A percentile compares a stretch with the other conserved stretches of the same genome.
These are phyloP conservation scores for Amphiprion clarkii DNA, from an alignment of 2,797 vertebrate species.

Conservation along the genomic window DNA sequence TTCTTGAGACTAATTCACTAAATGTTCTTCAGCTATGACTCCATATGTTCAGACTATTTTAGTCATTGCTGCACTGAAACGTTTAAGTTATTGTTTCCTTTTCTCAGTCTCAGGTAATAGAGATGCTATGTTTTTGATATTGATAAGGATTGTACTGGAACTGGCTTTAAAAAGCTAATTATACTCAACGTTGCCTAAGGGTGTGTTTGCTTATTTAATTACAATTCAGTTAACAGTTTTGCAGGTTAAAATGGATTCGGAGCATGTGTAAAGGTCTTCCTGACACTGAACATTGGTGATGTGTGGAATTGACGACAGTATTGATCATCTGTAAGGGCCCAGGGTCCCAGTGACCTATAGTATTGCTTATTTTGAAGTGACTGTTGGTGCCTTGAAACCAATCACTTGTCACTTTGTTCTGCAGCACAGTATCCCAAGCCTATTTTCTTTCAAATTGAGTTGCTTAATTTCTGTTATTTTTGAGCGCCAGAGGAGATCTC, in stretches of 20 bases:
- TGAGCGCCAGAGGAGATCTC: background rate
- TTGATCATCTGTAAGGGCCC: conserved; percentile 24
- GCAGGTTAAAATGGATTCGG: conserved; percentile 11
- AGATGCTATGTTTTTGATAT: background rate
- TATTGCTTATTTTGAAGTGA: conserved; percentile 32
- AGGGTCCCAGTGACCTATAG: conserved; percentile 18
- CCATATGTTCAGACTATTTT: background rate
- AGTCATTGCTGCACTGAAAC: background rate
- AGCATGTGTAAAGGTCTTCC: conserved; percentile 10
- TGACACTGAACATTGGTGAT: conserved; percentile 15
- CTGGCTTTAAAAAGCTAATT: background rate
- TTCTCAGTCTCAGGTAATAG: background rate
- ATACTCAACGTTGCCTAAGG: background rate
- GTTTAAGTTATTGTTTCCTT: no score
- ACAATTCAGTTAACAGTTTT: conserved; percentile 1
- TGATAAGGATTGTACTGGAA: background rate
- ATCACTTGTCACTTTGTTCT: conserved; percentile 34
- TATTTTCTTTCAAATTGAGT: conserved; percentile 24
- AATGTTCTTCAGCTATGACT: background rate
- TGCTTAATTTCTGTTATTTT: conserved; percentile 19
- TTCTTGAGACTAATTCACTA: background rate
- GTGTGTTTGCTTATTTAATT: conserved; percentile 5
- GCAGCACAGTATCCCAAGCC: background rate
- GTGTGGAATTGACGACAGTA: conserved; percentile 34
- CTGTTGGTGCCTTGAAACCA: conserved; percentile 32